Percentiles rank a stretch among this genome's conserved stretches.
phyloP scores from a whole-genome alignment of 92 coral and sea anemone genomes.

The Phenganax subtilis region DNA sequence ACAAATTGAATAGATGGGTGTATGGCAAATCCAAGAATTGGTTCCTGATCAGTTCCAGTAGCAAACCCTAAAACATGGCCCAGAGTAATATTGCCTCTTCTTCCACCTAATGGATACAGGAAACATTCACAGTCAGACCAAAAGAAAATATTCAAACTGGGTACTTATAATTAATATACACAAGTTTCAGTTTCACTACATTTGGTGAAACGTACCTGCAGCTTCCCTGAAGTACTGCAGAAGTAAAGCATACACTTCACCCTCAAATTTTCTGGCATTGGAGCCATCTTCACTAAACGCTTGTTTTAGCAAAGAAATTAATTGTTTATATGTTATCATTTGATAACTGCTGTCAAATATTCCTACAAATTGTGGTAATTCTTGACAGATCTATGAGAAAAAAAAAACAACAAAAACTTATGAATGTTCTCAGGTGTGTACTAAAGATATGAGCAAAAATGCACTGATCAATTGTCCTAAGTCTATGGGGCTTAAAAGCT shows the following conservation, averaged over 20 bases:
- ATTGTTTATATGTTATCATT: conserved; percentile 2
- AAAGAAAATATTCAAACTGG: neutral
- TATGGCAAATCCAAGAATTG: conserved; percentile 31
- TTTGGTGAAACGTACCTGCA: conserved; percentile 42
- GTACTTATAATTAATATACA: neutral
- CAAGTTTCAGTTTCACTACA: neutral
- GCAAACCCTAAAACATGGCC: conserved; percentile 26
- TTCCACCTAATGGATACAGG: conserved; percentile 25
- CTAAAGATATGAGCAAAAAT: neutral
- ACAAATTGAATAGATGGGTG: conserved; percentile 37
- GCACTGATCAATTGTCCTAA: neutral
- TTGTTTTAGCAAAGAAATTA: conserved; percentile 30
- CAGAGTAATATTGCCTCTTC: conserved; percentile 38
- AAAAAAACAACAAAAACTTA: neutral
- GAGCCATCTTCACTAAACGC: conserved; percentile 37
- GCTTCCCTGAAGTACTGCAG: conserved; percentile 55
- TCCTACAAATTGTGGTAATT: conserved; percentile 29
- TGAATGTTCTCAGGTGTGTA: neutral
- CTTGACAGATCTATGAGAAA: conserved; percentile 33
- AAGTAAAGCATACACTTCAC: conserved; percentile 55
- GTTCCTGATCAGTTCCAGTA: conserved; percentile 41
- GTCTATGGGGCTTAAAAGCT: neutral
- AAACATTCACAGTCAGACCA: neutral
- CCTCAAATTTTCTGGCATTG: conserved; percentile 39
- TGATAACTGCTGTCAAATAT: conserved; percentile 1